These are phyloP conservation scores for Porites lutea DNA, from an alignment of 64 coral and sea anemone genomes.

Conservation along the genomic window DNA sequence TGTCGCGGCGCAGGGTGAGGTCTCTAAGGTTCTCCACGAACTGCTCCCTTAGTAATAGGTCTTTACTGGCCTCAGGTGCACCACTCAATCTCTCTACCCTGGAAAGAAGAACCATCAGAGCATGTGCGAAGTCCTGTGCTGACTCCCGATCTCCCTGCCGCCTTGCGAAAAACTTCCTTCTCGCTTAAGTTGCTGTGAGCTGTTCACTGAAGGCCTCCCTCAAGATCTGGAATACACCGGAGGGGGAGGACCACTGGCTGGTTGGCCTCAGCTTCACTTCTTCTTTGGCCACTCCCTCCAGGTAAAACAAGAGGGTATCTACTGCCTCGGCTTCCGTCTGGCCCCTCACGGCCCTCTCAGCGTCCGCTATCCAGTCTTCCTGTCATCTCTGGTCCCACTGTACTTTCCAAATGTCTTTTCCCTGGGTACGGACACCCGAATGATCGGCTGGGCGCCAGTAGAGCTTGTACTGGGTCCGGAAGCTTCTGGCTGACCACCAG, in stretches of 20 bases:
- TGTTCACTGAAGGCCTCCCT: slow-evolving; percentile 55
- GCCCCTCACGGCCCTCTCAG: slow-evolving; percentile 32
- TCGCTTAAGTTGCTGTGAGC: slow-evolving; percentile 45
- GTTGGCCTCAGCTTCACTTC: slow-evolving; percentile 51
- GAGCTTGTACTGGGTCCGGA: background rate
- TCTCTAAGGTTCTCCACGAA: slow-evolving; percentile 56
- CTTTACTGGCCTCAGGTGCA: background rate
- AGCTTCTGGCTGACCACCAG: no score
- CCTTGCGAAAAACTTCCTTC: slow-evolving; percentile 65
- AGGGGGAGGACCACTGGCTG: slow-evolving; percentile 52
- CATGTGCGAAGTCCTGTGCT: slow-evolving; percentile 68
- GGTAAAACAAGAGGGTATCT: slow-evolving; percentile 52
- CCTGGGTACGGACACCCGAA: slow-evolving; percentile 29
- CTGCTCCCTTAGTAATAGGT: background rate
- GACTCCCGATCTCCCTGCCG: slow-evolving; percentile 49
- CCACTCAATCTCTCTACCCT: background rate
- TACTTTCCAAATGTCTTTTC: slow-evolving; percentile 57
- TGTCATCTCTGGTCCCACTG: slow-evolving; percentile 56
- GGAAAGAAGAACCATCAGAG: slow-evolving; percentile 37
- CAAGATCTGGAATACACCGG: slow-evolving; percentile 17
- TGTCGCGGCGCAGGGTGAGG: background rate
- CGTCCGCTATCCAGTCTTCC: slow-evolving; percentile 67
- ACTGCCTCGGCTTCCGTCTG: slow-evolving; percentile 36
- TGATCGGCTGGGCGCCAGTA: background rate
- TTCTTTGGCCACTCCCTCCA: slow-evolving; percentile 62